Evolutionary conservation across 2,113 vertebrate genomes (phyloP).

Genomic region (Stomatorhinus ivindoensis): DNA sequence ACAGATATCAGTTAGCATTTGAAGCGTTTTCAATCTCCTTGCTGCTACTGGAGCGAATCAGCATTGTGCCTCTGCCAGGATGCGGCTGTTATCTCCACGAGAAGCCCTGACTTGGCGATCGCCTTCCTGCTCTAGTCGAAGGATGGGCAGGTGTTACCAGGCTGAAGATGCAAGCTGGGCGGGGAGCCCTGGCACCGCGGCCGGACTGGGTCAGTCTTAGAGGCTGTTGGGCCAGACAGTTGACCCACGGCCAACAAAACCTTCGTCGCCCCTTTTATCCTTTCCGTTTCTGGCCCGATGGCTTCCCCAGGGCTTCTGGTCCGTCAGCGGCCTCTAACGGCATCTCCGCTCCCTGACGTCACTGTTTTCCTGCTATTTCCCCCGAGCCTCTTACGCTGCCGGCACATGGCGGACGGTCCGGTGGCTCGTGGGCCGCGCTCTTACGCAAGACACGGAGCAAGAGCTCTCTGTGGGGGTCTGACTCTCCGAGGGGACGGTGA

Average conservation of each 20-base stretch:
- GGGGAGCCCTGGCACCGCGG: background rate
- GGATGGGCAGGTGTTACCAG: background rate
- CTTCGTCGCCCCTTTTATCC: background rate
- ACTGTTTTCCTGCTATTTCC: conserved; percentile 20
- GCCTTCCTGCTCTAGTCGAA: background rate
- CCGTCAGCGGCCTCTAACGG: conserved; percentile 27
- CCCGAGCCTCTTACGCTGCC: conserved; percentile 22
- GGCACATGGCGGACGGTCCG: background rate
- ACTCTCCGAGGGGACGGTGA: background rate
- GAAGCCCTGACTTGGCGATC: background rate
- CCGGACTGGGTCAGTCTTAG: background rate
- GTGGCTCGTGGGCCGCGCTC: background rate
- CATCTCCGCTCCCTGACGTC: conserved; percentile 36
- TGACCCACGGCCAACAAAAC: background rate
- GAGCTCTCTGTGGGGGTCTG: background rate
- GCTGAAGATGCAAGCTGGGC: background rate
- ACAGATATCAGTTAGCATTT: background rate
- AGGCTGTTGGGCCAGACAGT: background rate
- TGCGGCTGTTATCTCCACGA: background rate
- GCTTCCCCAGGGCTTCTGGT: background rate
- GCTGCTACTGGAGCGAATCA: background rate
- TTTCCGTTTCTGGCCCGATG: background rate
- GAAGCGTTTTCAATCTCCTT: background rate
- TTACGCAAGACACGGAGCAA: background rate
- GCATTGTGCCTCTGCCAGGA: background rate